Base-by-base conservation (phyloP, 2,888 invertebrate species). In the Elegia similella region DNA sequence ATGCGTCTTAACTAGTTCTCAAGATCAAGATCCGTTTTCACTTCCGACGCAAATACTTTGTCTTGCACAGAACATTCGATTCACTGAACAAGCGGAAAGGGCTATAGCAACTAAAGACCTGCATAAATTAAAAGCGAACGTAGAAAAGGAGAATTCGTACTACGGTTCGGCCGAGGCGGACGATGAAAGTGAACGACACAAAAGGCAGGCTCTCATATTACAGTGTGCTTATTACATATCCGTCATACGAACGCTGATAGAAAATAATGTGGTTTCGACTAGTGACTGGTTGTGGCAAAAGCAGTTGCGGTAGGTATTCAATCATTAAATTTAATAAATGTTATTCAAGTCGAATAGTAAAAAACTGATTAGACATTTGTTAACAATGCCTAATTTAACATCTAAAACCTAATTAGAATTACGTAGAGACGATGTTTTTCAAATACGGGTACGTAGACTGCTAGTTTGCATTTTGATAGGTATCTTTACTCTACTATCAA, bases 211-310 rank as follows among this genome's bases (percentile, higher is more conserved):
- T 8, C 92, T 99, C 55, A 95, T 99, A 69, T 91, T 99, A 70
- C 99, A 99, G 78, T 95, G 97, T 15, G 97, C 99, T 63, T 97
- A 99, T 91, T 96, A 98, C 81, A 95, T 97, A 61, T 93, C 94
- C 58, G 94, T 99, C 23, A 94, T 98, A 42, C 95, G 96, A 72
- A 93, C 94, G 67, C 92, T 99, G 55, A 93, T 97, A 60, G 92
- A 93, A 50, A 92, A 93, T 63, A 94, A 94, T 77, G 94, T 95
- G 0, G 93, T 93, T 32, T 93, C 93, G 63, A 78, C 92, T 10
- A 92, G 86, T 15, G 96, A 98, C 76, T 99, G 99, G 99, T 90
- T 94, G 52, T 99, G 99, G 99, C 96, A 97, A 82, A 97, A 97
- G 82, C 99, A 99, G 81, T 92, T 99, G 50, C 94, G 98, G 94